Percentiles rank a stretch among this genome's conserved stretches.
These are phyloP conservation scores for Therioaphis trifolii DNA, from an alignment of 2,888 invertebrate species.

Conservation along the genomic window DNA sequence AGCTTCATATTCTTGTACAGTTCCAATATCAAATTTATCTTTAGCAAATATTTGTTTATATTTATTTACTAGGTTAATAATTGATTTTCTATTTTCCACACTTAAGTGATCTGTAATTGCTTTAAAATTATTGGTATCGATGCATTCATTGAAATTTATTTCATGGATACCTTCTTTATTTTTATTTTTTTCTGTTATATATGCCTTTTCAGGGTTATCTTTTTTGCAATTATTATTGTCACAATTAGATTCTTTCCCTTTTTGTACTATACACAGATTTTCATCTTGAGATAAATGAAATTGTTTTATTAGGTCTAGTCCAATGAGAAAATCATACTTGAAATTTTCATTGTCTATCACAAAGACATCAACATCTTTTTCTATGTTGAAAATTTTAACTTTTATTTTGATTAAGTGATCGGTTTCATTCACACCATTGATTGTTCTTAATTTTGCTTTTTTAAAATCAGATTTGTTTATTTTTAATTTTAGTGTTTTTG, in stretches of 20 bases:
- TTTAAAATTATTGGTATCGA: neutral
- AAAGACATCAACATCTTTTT: conserved; percentile 33
- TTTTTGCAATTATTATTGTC: neutral
- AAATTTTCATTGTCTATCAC: conserved; percentile 24
- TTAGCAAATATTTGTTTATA: conserved; percentile 65
- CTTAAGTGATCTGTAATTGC: neutral
- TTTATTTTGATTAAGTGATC: conserved; percentile 25
- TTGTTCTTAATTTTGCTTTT: conserved; percentile 19
- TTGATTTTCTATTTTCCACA: no score
- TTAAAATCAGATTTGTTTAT: conserved; percentile 13
- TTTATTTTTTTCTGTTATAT: no score
- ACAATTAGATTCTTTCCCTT: conserved; percentile 60
- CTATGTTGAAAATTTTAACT: conserved; percentile 42
- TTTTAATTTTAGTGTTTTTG: conserved; percentile 49
- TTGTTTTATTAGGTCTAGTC: no score
- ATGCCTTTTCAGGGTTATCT: conserved; percentile 1
- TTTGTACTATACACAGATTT: neutral
- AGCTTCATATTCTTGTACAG: conserved; percentile 27
- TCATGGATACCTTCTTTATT: neutral
- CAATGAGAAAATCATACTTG: conserved; percentile 6
- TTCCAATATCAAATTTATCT: conserved; percentile 65
- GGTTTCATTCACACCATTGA: conserved; percentile 29
- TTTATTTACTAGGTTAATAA: conserved; percentile 59
- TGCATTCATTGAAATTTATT: neutral
- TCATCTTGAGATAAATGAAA: conserved; percentile 44